Base-by-base conservation (phyloP, 2,113 vertebrate species). In the Pelobates fuscus region DNA sequence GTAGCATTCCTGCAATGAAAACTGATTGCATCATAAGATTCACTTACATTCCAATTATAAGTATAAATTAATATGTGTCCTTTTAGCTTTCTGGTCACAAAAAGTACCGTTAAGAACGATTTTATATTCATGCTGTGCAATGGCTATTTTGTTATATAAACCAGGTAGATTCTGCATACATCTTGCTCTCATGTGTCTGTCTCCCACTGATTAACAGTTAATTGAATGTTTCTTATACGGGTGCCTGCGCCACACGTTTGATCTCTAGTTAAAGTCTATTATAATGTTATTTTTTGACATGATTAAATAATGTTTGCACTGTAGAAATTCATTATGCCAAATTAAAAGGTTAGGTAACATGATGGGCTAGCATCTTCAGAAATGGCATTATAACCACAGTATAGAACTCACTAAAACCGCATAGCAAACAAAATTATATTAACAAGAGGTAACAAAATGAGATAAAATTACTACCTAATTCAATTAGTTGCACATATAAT, bases 141-240 rank as follows among this genome's bases (percentile, higher is more conserved):
- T 65, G 29, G 66, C 10, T 44, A 57, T 67, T 66, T 25, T 21
- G 62, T 73, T 73, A 54, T 65, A 55, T 57, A 65, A 57, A 65
- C 21, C 24, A 41, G 61, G 55, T 73, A 49, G 23, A 65, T 29
- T n/a, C 32, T 27, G 30, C 21, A 61, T 20, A 60, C n/a, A 26
- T 70, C 55, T 60, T 43, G 30, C 52, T 18, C 44, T 54, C 43
- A 63, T 64, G 46, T 64, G 27, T 54, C 18, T 32, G 59, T 30
- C 44, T 66, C 71, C 61, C 41, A 49, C 41, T 41, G 71, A 26
- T 66, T 74, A 58, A 27, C 24, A 58, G 61, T 74, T 66, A 65
- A 55, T 63, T 58, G 5, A 32, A 25, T 41, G 27, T 46, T 60
- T 62, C 43, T 54, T 55, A 44, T 54, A 54, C 63, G 60, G 44